Evolutionary conservation across 2,113 vertebrate genomes (phyloP).

Genomic region (Antechinus flavipes): DNA sequence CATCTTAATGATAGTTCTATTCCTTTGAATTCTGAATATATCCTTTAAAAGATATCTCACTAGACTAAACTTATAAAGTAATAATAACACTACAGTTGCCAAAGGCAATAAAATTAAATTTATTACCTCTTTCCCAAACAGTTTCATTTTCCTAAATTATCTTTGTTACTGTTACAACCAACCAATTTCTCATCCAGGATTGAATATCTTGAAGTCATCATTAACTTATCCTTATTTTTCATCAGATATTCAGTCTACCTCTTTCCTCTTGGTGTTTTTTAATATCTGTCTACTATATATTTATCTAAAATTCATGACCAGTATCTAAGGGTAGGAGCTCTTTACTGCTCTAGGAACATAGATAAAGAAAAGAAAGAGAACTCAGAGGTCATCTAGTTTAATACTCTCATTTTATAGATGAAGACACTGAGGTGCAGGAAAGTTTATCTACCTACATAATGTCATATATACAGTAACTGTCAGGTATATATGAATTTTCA

Average conservation of each 20-base stretch:
- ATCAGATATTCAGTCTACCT: neutral
- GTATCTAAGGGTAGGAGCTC: neutral
- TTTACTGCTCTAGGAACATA: neutral
- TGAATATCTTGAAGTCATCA: neutral
- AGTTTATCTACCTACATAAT: neutral
- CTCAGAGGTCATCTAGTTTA: neutral
- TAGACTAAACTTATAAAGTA: neutral
- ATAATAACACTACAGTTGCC: neutral
- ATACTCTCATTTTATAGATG: neutral
- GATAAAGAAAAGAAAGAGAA: neutral
- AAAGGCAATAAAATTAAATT: neutral
- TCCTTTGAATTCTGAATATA: neutral
- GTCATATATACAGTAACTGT: neutral
- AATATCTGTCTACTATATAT: neutral
- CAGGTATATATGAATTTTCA: no score
- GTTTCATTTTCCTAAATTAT: neutral
- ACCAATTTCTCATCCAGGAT: neutral
- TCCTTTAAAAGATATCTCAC: neutral
- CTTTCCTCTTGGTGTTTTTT: neutral
- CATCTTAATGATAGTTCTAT: neutral
- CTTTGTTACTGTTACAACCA: neutral
- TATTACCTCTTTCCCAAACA: neutral
- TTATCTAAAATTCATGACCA: neutral
- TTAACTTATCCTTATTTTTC: neutral
- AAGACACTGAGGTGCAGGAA: neutral